Evolutionary conservation across 2,888 invertebrate genomes (phyloP).

Genomic region (Apodemia arnacis): DNA sequence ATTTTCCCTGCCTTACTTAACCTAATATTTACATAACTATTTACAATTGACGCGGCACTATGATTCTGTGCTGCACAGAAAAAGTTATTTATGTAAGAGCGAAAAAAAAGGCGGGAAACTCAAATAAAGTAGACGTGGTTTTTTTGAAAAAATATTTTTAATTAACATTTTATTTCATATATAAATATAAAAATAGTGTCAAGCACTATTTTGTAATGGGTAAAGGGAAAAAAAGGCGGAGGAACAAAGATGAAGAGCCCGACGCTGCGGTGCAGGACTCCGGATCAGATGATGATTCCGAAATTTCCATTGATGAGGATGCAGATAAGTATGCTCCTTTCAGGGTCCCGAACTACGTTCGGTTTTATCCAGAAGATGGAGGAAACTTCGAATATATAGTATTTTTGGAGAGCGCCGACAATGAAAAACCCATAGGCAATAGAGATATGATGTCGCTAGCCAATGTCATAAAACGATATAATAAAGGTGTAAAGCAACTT

Average conservation of each 20-base stretch:
- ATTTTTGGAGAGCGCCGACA: conserved; percentile 26
- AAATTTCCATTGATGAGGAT: background rate
- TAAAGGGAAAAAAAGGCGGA: background rate
- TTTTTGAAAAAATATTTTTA: no score
- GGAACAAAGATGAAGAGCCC: background rate
- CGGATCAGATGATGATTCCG: conserved; percentile 2
- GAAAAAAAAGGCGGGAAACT: no score
- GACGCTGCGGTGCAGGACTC: background rate
- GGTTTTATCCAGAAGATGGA: conserved; percentile 29
- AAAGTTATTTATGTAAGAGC: no score
- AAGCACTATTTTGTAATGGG: no score
- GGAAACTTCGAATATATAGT: conserved; percentile 29
- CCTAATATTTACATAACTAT: no score
- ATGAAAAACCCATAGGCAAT: conserved; percentile 21
- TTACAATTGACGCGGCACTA: no score
- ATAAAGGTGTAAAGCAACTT: conserved; percentile 37
- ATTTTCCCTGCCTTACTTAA: no score
- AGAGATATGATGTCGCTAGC: conserved; percentile 31
- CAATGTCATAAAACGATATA: conserved; percentile 22
- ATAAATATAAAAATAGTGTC: background rate
- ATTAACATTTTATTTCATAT: background rate
- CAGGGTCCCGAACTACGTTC: conserved; percentile 19
- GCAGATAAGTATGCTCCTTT: conserved; percentile 11
- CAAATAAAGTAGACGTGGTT: no score
- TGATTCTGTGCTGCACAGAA: no score